Percentiles rank a stretch among this genome's conserved stretches.
Evolutionary conservation across 2,113 vertebrate species (phyloP).

Genomic region (Pelodiscus sinensis): DNA sequence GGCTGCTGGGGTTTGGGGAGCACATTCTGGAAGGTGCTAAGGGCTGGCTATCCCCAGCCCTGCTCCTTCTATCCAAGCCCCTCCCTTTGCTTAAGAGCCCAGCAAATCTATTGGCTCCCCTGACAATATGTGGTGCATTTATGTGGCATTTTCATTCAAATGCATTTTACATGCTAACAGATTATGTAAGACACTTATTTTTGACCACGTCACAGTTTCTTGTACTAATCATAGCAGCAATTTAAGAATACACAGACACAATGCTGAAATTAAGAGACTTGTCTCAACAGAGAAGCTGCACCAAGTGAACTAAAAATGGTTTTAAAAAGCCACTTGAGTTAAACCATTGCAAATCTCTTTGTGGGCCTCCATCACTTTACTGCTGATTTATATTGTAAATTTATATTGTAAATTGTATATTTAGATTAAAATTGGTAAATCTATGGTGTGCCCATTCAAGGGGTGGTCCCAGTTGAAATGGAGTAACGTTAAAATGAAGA

Average conservation of each 20-base stretch:
- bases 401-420: too few species aligned
- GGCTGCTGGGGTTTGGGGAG: too few species aligned
- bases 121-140: background rate
- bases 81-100: too few species aligned
- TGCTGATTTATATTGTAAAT: fast-evolving
- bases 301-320: background rate
- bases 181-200: fast-evolving
- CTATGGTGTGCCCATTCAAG: too few species aligned
- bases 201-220: fast-evolving
- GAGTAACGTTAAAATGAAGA: too few species aligned
- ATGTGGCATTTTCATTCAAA: fast-evolving
- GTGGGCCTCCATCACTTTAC: fast-evolving
- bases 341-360: fast-evolving
- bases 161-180: background rate
- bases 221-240: background rate
- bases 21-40: too few species aligned
- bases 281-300: background rate
- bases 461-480: too few species aligned
- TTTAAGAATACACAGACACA: background rate
- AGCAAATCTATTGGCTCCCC: background rate
- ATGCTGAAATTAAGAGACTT: background rate
- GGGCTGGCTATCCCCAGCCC: too few species aligned
- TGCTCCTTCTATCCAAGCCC: too few species aligned
- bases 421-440: background rate
- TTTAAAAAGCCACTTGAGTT: background rate